Evolutionary conservation across 2,888 invertebrate species (phyloP), one percentile per base, ranked within the genome.

Genomic region (Sthenelais limicola): DNA sequence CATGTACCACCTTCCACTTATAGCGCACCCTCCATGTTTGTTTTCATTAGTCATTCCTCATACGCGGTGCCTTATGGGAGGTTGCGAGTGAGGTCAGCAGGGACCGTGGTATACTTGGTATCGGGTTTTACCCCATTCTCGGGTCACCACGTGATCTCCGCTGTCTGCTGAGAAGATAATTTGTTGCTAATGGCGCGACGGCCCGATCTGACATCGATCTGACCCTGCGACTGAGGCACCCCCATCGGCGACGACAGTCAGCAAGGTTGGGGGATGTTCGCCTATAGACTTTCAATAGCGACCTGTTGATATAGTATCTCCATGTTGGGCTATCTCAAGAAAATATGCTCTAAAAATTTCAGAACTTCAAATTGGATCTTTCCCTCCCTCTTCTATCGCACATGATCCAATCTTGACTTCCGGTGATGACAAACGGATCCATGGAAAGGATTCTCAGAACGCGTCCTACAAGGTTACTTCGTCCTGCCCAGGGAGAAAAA

Each of bases 381-480:
- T n/a, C n/a, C n/a, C n/a, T n/a, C n/a, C 58, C 43, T 38, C 3
- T 35, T 21, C 38, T 58, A 58, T 58, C 58, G 33, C 35, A 4
- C 58, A 38, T 28, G 58, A 58, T 58, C 58, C 58, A 58, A 33
- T 24, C 3, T 38, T 18, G 35, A 58, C 58, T 21, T 58, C 58
- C 58, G 58, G 58, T 58, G 58, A 58, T 21, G 58, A 58, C 58
- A 58, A 58, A 32, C 58, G 38, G 58, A 58, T n/a, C 21, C 35
- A 33, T 12, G 5, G 43, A 12, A 12, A 32, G 54, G 15, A 7
- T 54, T 54, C 54, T 54, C 3, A 54, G 54, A 54, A 54, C 5
- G 28, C 15, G 12, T 21, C 54, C 54, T 21, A 26, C 54, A 54
- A n/a, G 30, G 54, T 5, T 43, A 43, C 26, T 30, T n/a, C n/a